phyloP scores from a whole-genome alignment of 1,140 invertebrate genomes.

The Delia radicum region DNA sequence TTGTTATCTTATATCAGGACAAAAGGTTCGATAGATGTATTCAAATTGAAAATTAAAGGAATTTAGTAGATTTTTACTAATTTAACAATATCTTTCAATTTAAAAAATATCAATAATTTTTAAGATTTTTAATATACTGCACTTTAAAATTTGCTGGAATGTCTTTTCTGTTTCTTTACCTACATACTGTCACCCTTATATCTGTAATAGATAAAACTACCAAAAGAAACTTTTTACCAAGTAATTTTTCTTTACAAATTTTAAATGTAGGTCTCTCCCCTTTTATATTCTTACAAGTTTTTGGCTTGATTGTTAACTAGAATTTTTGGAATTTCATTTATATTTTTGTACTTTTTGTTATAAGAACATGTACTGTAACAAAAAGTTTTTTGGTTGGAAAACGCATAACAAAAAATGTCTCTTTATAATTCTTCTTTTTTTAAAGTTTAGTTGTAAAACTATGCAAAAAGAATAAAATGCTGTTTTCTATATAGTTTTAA shows the following conservation, averaged over 20 bases:
- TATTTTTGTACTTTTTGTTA: background rate
- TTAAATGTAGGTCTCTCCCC: background rate
- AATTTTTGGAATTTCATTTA: background rate
- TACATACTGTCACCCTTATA: background rate
- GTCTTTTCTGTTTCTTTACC: too few species aligned
- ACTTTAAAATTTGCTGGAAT: too few species aligned
- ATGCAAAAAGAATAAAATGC: background rate
- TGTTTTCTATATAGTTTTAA: background rate
- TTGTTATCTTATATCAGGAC: too few species aligned
- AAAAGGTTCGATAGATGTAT: too few species aligned
- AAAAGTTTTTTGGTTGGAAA: background rate
- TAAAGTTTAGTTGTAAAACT: background rate
- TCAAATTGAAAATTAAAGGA: too few species aligned
- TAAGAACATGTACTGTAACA: background rate
- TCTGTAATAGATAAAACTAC: background rate
- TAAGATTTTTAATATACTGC: too few species aligned
- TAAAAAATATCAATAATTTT: too few species aligned
- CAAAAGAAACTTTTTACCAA: background rate
- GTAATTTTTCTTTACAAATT: background rate
- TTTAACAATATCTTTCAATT: too few species aligned
- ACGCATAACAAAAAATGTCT: background rate
- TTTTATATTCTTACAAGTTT: background rate
- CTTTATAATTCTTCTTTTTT: background rate
- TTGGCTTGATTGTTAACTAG: constrained; percentile 1
- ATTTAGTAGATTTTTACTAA: too few species aligned